A percentile compares a stretch with the other conserved stretches of the same genome.
Conservation (phyloP, 23 tunicate species). For the Aplidium turbinatum region DNA sequence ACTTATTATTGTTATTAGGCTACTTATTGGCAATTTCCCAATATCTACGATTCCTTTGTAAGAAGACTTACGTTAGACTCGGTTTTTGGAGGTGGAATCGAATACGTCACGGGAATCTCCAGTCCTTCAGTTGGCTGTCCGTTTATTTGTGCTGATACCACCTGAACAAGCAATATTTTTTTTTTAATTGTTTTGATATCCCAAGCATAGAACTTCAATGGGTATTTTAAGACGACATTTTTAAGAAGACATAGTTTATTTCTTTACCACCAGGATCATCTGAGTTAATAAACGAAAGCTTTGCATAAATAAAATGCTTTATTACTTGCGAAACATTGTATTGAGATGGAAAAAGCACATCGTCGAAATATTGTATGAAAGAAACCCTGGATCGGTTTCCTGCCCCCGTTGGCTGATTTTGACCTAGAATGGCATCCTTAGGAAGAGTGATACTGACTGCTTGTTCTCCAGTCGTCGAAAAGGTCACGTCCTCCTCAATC, state of each 20-base stretch:
- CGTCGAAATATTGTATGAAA: background rate
- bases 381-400: constrained; percentile 30
- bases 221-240: too few relatives aligned
- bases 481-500: too few relatives aligned
- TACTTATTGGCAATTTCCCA: too few relatives aligned
- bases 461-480: too few relatives aligned
- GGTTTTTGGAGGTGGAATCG: background rate
- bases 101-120: constrained; percentile 7
- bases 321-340: constrained; percentile 5
- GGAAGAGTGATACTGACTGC: too few relatives aligned
- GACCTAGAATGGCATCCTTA: too few relatives aligned
- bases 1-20: too few relatives aligned
- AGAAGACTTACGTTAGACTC: constrained; percentile 2
- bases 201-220: background rate
- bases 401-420: too few relatives aligned
- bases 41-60: too few relatives aligned
- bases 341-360: constrained; percentile 5
- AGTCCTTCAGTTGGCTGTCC: constrained; percentile 14
- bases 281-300: too few relatives aligned
- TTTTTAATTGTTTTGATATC: background rate
- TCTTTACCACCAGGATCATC: too few relatives aligned
- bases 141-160: constrained; percentile 21
- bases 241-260: too few relatives aligned
- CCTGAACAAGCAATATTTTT: background rate
- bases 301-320: background rate